Percentiles rank a stretch among this genome's conserved stretches.
Evolutionary conservation across 1,140 invertebrate species (phyloP).

Genomic region (Helicoverpa zea): DNA sequence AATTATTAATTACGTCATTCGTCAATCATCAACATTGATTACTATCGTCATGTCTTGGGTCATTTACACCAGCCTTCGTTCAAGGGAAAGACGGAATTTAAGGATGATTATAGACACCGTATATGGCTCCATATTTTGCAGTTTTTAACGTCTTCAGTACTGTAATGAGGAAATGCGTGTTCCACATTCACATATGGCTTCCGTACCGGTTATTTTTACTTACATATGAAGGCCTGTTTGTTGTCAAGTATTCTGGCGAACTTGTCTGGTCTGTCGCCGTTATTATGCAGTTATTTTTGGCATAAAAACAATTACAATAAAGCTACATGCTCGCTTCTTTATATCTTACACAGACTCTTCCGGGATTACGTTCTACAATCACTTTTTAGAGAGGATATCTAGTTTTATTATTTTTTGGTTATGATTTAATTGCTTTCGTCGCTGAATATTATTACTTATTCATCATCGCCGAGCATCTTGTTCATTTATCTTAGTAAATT

Average conservation of each 20-base stretch:
- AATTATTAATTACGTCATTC: background rate
- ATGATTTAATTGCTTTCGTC: too few relatives aligned
- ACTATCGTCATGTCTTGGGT: background rate
- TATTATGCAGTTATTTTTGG: background rate
- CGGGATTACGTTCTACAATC: too few relatives aligned
- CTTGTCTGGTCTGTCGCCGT: background rate
- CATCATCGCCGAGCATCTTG: too few relatives aligned
- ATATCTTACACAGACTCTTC: too few relatives aligned
- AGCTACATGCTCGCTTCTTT: too few relatives aligned
- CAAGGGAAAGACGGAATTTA: constrained; percentile 21
- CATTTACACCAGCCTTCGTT: constrained; percentile 9
- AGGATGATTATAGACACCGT: background rate
- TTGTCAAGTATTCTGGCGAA: background rate
- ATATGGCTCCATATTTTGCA: background rate
- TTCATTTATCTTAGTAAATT: too few relatives aligned
- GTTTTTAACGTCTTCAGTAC: background rate
- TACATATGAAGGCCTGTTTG: background rate
- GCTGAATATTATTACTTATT: too few relatives aligned
- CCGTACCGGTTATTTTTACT: constrained; percentile 5
- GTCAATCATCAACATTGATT: background rate
- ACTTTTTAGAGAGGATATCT: too few relatives aligned
- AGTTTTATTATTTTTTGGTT: too few relatives aligned
- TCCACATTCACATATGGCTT: background rate
- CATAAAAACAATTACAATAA: too few relatives aligned
- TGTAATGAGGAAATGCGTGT: background rate